A percentile compares a stretch with the other conserved stretches of the same genome.
phyloP scores from a whole-genome alignment of 2,888 invertebrate genomes.

The Drosophila acutilabella region DNA sequence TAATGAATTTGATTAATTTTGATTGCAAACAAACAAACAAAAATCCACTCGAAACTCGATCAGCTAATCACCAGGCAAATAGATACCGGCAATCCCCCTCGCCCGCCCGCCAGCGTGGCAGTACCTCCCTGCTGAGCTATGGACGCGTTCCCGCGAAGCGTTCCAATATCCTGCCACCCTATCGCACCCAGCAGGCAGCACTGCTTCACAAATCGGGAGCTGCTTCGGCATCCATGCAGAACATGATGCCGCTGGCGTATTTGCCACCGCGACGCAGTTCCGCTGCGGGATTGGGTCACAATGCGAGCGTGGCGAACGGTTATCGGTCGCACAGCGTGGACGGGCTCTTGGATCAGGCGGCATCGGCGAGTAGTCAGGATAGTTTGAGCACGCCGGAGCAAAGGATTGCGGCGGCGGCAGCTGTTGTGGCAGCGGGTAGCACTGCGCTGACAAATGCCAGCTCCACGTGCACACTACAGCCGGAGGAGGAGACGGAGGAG shows the following conservation, averaged over 20 bases:
- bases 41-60: slow-evolving; percentile 60
- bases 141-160: slow-evolving; percentile 75
- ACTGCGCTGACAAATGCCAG: slow-evolving; percentile 82
- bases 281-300: slow-evolving; percentile 76
- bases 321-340: slow-evolving; percentile 88
- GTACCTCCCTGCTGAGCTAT: slow-evolving; percentile 70
- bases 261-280: slow-evolving; percentile 82
- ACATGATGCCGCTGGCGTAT: slow-evolving; percentile 76
- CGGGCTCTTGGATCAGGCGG: slow-evolving; percentile 86
- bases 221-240: slow-evolving; percentile 79
- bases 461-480: slow-evolving; percentile 79
- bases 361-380: slow-evolving; percentile 53
- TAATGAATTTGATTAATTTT: slow-evolving; percentile 82
- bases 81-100: slow-evolving; percentile 89
- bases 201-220: slow-evolving; percentile 63
- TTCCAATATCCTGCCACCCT: slow-evolving; percentile 81
- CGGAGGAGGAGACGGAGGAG: slow-evolving; percentile 56
- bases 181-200: slow-evolving; percentile 80
- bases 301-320: slow-evolving; percentile 75
- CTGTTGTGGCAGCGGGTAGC: slow-evolving; percentile 80
- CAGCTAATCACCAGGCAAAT: slow-evolving; percentile 86
- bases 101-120: slow-evolving; percentile 87
- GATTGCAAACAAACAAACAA: slow-evolving; percentile 71
- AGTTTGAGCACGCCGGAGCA: slow-evolving; percentile 69
- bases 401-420: slow-evolving; percentile 80